Evolutionary conservation across 1,140 invertebrate species (phyloP), one percentile per base, ranked within the genome.

Genomic region (Lamellibrachia luymesi): DNA sequence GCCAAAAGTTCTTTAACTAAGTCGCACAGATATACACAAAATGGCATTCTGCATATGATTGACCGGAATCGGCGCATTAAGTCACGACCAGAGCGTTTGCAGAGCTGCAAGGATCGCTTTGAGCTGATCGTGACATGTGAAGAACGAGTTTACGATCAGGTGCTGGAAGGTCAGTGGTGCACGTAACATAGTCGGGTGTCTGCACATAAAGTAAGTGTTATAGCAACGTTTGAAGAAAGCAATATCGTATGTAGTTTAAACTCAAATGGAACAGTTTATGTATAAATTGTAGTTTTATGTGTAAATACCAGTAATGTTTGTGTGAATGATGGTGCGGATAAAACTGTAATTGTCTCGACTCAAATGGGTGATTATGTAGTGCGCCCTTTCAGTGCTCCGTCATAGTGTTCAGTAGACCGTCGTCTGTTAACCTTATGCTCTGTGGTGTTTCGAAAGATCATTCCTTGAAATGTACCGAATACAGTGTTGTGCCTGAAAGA

Each of bases 141-240:
- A 97, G 99, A 99, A 96, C 97, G 99, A 95, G 99, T 99, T 2
- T 99, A 99, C 96, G 99, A 99, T 96, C 98, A 99, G 97, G 97
- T 98, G 51, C 95, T 97, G 92, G 97, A 97, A 98, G 97, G 97
- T 97, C 95, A 95, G 95, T 25, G n/a, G 7, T 13, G 51, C 1
- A 50, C 52, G 90, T 80, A 92, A 51, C 50, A 93, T 50, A 13
- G 27, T 38, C 38, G 49, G 50, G 50, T n/a, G 6, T 17, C 50
- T 52, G 50, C 52, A 22, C 17, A 7, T 5, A 92, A 52, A 25
- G 8, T 38, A 13, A 38, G 49, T 91, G 22, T 91, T 38, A 25
- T 25, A 1, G 91, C 13, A 22, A 91, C 17, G 13, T 91, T 91
- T 91, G 89, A 17, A 25, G 91, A 91, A 27, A 49, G 51, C 17